phyloP scores from a whole-genome alignment of 2,797 vertebrate species.

The Tamandua tetradactyla region DNA sequence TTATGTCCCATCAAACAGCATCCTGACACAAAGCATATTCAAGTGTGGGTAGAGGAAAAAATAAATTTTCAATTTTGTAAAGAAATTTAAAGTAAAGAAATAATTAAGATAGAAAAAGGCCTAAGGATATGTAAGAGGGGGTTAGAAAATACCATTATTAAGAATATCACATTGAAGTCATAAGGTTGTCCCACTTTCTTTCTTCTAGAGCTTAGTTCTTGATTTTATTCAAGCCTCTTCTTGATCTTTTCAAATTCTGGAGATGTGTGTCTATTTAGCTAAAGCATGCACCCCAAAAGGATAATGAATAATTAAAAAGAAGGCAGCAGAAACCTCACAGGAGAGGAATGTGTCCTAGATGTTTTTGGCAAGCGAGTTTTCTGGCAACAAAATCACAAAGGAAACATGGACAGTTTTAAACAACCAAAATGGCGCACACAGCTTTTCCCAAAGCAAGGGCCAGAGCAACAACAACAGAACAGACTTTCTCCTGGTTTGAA shows the following conservation, averaged over 20 bases:
- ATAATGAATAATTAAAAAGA: background rate
- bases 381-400: background rate
- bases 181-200: background rate
- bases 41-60: background rate
- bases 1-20: background rate
- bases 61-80: slow-evolving; percentile 10
- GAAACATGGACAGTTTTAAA: background rate
- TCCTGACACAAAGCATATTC: background rate
- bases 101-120: background rate
- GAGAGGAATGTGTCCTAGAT: background rate
- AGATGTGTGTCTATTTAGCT: background rate
- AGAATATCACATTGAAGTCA: background rate
- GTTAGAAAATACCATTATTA: background rate
- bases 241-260: background rate
- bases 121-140: background rate
- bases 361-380: background rate
- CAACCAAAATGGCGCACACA: background rate
- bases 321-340: background rate
- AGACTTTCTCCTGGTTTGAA: background rate
- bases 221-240: too few species aligned
- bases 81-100: slow-evolving; percentile 13
- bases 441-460: background rate
- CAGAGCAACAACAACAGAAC: too few species aligned
- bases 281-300: background rate
- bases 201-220: background rate